These are phyloP conservation scores for Octodonta nipae DNA, from an alignment of 2,888 invertebrate species.

Conservation along the genomic window DNA sequence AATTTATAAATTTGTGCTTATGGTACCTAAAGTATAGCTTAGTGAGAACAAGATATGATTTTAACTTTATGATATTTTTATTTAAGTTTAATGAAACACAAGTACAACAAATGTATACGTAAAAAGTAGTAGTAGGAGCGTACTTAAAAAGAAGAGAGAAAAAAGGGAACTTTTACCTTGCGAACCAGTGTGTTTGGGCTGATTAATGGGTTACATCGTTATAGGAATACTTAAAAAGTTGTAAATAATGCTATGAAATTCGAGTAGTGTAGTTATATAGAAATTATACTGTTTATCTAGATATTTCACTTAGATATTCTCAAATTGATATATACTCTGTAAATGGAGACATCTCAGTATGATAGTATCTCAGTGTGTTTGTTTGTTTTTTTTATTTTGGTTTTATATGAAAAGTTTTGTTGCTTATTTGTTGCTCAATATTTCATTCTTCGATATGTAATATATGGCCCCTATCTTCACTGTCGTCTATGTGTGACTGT, in stretches of 20 bases:
- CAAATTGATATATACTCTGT: no score
- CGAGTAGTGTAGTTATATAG: constrained; percentile 35
- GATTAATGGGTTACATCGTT: constrained; percentile 18
- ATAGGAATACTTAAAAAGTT: constrained; percentile 4
- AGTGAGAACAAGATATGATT: constrained; percentile 12
- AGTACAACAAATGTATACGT: constrained; percentile 24
- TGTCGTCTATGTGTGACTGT: constrained; percentile 39
- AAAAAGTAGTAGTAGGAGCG: constrained; percentile 8
- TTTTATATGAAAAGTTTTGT: constrained; percentile 34
- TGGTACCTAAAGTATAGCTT: constrained; percentile 24
- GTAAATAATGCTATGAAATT: constrained; percentile 30
- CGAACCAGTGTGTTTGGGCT: constrained; percentile 34
- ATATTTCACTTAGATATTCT: no score
- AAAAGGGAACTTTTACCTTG: constrained; percentile 33
- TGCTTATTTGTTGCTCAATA: constrained; percentile 39
- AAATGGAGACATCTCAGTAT: no score
- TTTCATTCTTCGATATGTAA: constrained; percentile 32
- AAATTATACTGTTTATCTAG: constrained; percentile 36
- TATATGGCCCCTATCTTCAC: constrained; percentile 22
- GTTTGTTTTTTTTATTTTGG: constrained; percentile 29
- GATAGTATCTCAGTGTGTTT: no score
- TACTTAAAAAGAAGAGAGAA: constrained; percentile 4
- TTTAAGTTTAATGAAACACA: constrained; percentile 28
- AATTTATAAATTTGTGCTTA: constrained; percentile 32
- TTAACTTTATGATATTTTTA: constrained; percentile 13